Base-by-base conservation (phyloP, 92 coral and sea anemone genomes). In the Phenganax stokvisi region DNA sequence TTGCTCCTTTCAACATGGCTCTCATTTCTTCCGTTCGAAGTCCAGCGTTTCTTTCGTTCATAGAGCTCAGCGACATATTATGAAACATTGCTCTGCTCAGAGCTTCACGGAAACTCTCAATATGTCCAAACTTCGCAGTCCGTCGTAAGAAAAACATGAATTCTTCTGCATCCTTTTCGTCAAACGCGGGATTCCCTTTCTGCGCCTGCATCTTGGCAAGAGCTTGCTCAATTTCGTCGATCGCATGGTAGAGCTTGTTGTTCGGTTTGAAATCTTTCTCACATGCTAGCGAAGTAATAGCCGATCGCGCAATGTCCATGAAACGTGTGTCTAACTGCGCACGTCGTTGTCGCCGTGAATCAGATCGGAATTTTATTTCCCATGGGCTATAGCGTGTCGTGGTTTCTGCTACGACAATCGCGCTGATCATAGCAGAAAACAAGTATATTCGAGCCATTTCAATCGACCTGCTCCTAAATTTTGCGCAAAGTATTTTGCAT, bases 171-270 rank as follows among this genome's bases (percentile, higher is more conserved):
- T 37, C 71, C 47, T 64, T 62, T 51, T 16, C 30, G 67, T 37
- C 72, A 74, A 37, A 82, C 65, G 13, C 63, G 72, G 16, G 57
- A 56, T 16, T 52, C 73, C 67, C 80, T 30, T 8, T 71, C 58
- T 10, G 68, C 15, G 54, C 57, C 17, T 82, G 70, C 70, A 47
- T 65, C 29, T 51, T 51, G 2, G 68, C 56, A 25, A 51, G 82
- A 3, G 90, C 93, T 9, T 90, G 89, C 58, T 93, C 97, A 30
- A 93, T 88, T 1, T 88, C 91, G 67, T 87, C 87, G 47, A 93
- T 55, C 15, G 96, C 97, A 56, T 86, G 90, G 2, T 86, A 87
- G 57, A 93, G 89, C 79, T 89, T 90, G 81, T 91, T 88, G 63
- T 79, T 79, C 13, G 83, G 44, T 51, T 62, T 51, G 62, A 88